Conservation (phyloP, 2,113 vertebrate genomes). For the Poeciliopsis turrubarensis region DNA sequence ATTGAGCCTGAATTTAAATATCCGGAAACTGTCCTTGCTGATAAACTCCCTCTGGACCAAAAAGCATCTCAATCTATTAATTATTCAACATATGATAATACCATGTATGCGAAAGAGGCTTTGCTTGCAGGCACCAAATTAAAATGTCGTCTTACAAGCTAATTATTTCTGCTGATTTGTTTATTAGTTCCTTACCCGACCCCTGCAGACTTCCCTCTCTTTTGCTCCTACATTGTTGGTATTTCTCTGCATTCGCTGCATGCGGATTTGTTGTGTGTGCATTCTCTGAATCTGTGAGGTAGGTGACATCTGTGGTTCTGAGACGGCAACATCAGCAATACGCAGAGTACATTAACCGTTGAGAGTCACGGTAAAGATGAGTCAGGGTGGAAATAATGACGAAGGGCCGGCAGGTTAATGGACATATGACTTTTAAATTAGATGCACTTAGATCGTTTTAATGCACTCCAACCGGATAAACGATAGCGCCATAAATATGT, state of each 20-base stretch:
- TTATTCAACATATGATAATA: constrained; percentile 74
- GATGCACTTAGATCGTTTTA: constrained; percentile 5
- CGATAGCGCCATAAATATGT: not conserved
- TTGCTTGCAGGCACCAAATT: constrained; percentile 60
- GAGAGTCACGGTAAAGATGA: constrained; percentile 52
- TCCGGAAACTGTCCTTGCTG: constrained; percentile 50
- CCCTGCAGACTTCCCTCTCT: constrained; percentile 30
- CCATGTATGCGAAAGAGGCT: constrained; percentile 36
- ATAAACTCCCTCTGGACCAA: constrained; percentile 47
- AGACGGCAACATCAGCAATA: constrained; percentile 61
- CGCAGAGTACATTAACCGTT: constrained; percentile 52
- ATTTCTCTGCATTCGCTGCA: not conserved
- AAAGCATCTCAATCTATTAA: constrained; percentile 68
- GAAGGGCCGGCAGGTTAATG: constrained; percentile 36
- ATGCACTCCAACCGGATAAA: not conserved
- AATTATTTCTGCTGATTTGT: constrained; percentile 72
- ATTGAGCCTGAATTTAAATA: constrained; percentile 55
- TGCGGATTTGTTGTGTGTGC: not conserved
- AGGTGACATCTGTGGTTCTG: constrained; percentile 56
- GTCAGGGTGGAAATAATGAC: constrained; percentile 47
- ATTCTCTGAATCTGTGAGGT: constrained; percentile 10
- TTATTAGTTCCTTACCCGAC: constrained; percentile 30
- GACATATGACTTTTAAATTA: constrained; percentile 28
- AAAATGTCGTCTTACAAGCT: constrained; percentile 62
- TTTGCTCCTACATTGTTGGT: not conserved